phyloP scores from a whole-genome alignment of 2,113 vertebrate genomes.

The Carassius auratus region DNA sequence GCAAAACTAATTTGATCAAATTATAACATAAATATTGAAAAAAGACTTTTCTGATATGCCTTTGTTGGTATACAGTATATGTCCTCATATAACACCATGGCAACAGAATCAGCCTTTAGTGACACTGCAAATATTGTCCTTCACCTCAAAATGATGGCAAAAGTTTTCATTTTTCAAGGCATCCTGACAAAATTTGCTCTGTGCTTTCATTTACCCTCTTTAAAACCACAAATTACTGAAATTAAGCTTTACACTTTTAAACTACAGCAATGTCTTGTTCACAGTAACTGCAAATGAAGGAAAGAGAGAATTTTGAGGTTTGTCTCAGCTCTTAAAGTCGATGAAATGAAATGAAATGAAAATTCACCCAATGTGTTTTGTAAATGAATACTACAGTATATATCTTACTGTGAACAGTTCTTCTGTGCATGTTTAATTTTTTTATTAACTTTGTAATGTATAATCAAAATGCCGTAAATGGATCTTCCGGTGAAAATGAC shows the following conservation, averaged over 20 bases:
- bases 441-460: neutral
- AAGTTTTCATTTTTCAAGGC: neutral
- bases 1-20: neutral
- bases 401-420: neutral
- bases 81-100: conserved; percentile 3
- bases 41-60: neutral
- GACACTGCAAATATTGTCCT: neutral
- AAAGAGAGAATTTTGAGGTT: neutral
- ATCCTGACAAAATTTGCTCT: neutral
- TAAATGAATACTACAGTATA: neutral
- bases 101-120: neutral
- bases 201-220: neutral
- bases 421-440: neutral
- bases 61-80: neutral
- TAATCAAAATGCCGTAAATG: neutral
- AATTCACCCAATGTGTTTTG: neutral
- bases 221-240: neutral
- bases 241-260: neutral
- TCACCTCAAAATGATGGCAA: neutral
- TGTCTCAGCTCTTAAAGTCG: neutral
- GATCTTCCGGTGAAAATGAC: neutral
- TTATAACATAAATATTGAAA: neutral
- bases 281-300: neutral
- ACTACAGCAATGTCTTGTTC: neutral
- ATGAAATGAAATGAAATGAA: neutral